Base-by-base conservation (phyloP, 2,797 vertebrate genomes). In the Pterois miles region DNA sequence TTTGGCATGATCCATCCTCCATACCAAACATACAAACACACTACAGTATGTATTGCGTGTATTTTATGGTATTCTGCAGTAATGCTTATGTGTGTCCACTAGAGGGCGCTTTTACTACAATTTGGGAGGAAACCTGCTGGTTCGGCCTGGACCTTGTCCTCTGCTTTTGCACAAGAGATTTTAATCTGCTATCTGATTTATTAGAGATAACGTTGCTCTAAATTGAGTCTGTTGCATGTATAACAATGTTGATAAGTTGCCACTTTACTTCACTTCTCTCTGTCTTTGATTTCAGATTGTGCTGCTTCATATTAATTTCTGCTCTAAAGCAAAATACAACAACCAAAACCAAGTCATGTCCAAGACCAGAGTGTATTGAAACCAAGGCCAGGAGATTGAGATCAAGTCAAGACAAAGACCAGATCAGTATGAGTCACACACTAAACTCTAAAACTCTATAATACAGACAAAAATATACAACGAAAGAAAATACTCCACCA, bases 21-120 rank as follows among this genome's bases (percentile, higher is more conserved):
- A 43, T 0, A 43, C 40, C 18, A 43, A 46, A 22, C 59, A 9
- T 6, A 34, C 40, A 18, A 13, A 40, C 5, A 40, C 22, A 11
- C 23, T 14, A 12, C 14, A 16, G 4, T 7, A 1, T 13, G 5
- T 4, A n/a, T 38, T 34, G n/a, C 14, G 13, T 70, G 43, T 50
- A 8, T 3, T 2, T 12, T 36, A 7, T 2, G 5, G 27, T 11
- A 16, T 25, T 9, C 16, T 62, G 36, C 22, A 20, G 84, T 50
- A 77, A 18, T 48, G 22, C 6, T 33, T 0, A 0, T 16, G 46
- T 67, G 1, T 71, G 14, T 82, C 92, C 92, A 86, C 82, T 52
- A 86, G 92, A 76, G 79, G 1, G 78, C 60, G 11, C 74, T 60
- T 0, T 60, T 1, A 9, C 82, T 46, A 5, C 10, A 29, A 27